Evolutionary conservation across 2,113 vertebrate genomes (phyloP), one percentile per base, ranked within the genome.

Genomic region (Pelodiscus sinensis): DNA sequence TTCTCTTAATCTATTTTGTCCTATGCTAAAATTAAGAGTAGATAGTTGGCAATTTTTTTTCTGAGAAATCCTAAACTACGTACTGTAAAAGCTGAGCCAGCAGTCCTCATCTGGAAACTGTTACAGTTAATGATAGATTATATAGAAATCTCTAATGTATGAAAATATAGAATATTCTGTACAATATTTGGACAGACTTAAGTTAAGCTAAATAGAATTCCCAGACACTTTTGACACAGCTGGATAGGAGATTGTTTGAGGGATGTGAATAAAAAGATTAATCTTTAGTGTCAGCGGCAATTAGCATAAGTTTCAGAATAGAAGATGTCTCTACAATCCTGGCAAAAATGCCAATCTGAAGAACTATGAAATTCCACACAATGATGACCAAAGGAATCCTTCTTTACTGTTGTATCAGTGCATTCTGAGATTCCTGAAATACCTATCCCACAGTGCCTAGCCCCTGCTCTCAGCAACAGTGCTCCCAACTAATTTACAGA

Each of bases 51-150:
- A 56, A 75, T 81, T 50, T 85, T 25, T 25, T 85, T 93, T 35
- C 38, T 94, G 96, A 93, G 88, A 94, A 96, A 85, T 90, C 85
- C 79, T 95, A 87, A 95, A 87, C 62, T 89, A 21, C 50, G 86
- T 38, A 65, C 55, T 94, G 65, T 87, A 93, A 68, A 86, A 94
- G 88, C 79, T 50, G 58, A 96, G 94, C 86, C 96, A 96, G 88
- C 19, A 1, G 92, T 96, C 94, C 89, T 94, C 65, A 71, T 95
- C 92, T 97, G 97, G 95, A 97, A 98, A 95, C 77, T 54, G 88
- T 96, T 92, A 95, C 9, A 78, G 77, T 57, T 88, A 24, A 75
- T 50, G 89, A 92, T 58, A 78, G 90, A 95, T 94, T 92, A 93
- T 92, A 4, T 86, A 90, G 95, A 91, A 94, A 81, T 62, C 86